Evolutionary conservation across 1,140 invertebrate genomes (phyloP).

Genomic region (Sogatella furcifera): DNA sequence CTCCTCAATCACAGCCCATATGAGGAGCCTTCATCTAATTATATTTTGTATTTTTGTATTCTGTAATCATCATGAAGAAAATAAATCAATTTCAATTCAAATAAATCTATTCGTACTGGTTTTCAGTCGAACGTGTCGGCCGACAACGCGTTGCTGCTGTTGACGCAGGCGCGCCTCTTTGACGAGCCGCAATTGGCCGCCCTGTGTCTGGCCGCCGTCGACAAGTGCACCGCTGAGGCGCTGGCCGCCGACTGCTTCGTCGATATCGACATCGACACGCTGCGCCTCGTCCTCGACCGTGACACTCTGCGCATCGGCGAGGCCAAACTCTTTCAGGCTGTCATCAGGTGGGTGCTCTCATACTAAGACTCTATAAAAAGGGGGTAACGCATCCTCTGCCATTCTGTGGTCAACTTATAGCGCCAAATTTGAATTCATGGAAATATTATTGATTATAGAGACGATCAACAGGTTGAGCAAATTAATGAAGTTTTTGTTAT

Average conservation of each 20-base stretch:
- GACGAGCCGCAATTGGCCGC: constrained; percentile 69
- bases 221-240: constrained; percentile 73
- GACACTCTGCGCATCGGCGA: constrained; percentile 75
- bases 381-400: no score
- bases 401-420: no score
- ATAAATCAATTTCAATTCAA: no score
- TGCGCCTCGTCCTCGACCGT: constrained; percentile 68
- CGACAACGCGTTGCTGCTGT: constrained; percentile 77
- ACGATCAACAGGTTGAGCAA: no score
- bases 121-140: constrained; percentile 52
- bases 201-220: constrained; percentile 74
- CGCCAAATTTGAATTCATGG: no score
- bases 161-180: constrained; percentile 69
- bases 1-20: no score
- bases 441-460: no score
- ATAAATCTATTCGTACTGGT: neutral
- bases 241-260: constrained; percentile 75
- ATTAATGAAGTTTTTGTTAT: no score
- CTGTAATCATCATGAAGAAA: no score
- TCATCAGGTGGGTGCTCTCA: constrained; percentile 35
- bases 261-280: constrained; percentile 75
- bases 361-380: no score
- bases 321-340: constrained; percentile 66
- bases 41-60: no score
- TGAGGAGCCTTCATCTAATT: no score